Base-by-base conservation (phyloP, 2,113 vertebrate species). In the Ovis canadensis region DNA sequence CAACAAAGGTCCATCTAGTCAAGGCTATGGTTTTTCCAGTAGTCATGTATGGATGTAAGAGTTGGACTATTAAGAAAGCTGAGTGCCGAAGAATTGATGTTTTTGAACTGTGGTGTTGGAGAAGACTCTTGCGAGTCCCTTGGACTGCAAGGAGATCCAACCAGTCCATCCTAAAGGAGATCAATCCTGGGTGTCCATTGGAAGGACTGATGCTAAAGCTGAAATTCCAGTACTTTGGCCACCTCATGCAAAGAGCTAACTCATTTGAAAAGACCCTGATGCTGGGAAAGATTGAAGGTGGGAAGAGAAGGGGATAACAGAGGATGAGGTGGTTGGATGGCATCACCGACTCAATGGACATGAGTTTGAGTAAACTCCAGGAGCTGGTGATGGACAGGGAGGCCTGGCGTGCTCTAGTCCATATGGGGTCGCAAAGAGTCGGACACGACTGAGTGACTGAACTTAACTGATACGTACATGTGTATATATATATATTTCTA, bases 401-500 rank as follows among this genome's bases (percentile, higher is more conserved):
- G 17, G 9, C 64, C 64, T 21, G 17, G n/a, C 0, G 0, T 71
- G 64, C 64, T 71, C 0, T 9, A 11, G n/a, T 71, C 4, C n/a
- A 36, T 5, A 36, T 5, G 17, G n/a, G 17, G 17, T 36, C 2
- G 0, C 64, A 21, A 71, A 36, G 19, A 71, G n/a, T 71, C 1
- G 2, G 64, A 71, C n/a, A 0, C 0, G 0, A 36, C n/a, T 71
- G 64, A 71, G 17, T 2, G n/a, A 36, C n/a, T 71, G 33, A 67
- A 36, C 62, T n/a, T 33, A 71, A 71, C 64, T 40, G 17, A 40
- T 33, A 45, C 1, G 7, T 60, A 11, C 15, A 14, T 45, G 6
- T 50, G 7, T 45, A 6, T 25, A 13, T 45, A 10, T 45, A 6
- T 31, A 21, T 16, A 25, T 54, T 62, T 94, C 23, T 64, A 29